Base-by-base conservation (phyloP, 2,797 vertebrate genomes). In the Spheniscus humboldti region DNA sequence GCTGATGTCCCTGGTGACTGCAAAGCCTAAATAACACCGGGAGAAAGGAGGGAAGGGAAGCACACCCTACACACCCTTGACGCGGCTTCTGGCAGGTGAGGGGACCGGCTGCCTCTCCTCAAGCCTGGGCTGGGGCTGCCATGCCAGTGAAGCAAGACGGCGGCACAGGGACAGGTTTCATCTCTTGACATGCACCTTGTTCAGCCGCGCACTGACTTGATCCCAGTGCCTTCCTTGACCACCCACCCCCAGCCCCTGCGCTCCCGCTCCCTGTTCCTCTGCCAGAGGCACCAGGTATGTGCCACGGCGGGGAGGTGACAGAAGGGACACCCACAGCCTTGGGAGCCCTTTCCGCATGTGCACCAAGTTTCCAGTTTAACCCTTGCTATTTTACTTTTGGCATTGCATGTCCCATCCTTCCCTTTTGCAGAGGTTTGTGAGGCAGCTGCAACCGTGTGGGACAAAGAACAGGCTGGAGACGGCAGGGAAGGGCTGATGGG, bases 61-160 rank as follows among this genome's bases (percentile, higher is more conserved):
- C 24, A 5, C 43, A 24, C 13, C 50, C 41, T 6, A 18, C 41
- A 3, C 31, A 8, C 28, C 67, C 67, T 9, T 3, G 28, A 11
- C 11, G 7, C 1, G 35, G 73, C 4, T 59, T 6, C 50, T 28
- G 50, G 48, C 15, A 3, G 33, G 35, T 3, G 68, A 75, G 47
- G 16, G 18, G 30, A 39, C 2, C 5, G 1, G 64, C 16, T 35
- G 31, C 63, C 17, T 25, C 53, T 31, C 47, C 24, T 9, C 52
- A 2, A 25, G 17, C 37, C 52, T 7, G 66, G 63, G 39, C 63
- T 13, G 43, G 43, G 22, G 50, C 62, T 62, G 30, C 37, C 56
- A 5, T 0, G 2, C 6, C 5, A 1, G 11, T 1, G 33, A 33
- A 37, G 63, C 2, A 2, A 57, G 43, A 25, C 1, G 3, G 8